These are phyloP conservation scores for Onchidella celtica DNA, from an alignment of 2,888 invertebrate genomes.

Conservation along the genomic window DNA sequence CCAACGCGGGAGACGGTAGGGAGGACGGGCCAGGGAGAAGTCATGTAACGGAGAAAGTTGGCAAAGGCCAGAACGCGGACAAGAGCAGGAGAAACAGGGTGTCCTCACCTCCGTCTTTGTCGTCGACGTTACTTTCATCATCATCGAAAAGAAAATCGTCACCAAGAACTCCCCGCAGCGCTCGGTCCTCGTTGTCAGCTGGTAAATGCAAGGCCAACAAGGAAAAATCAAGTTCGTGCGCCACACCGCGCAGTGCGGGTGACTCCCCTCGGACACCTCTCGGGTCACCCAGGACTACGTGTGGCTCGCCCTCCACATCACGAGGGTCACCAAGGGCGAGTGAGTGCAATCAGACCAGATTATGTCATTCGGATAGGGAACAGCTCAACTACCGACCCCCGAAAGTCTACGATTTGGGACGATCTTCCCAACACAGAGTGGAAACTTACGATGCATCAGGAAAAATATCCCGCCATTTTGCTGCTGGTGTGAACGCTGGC, in stretches of 20 bases:
- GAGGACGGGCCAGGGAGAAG: conserved; percentile 39
- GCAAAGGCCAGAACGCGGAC: neutral
- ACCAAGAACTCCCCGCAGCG: neutral
- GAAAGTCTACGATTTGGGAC: neutral
- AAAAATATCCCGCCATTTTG: neutral
- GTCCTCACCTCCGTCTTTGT: neutral
- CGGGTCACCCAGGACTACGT: conserved; percentile 23
- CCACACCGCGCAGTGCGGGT: neutral
- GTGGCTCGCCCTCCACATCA: conserved; percentile 16
- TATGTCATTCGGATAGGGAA: conserved; percentile 3
- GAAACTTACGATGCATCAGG: neutral
- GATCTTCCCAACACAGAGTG: neutral
- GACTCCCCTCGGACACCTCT: conserved; percentile 26
- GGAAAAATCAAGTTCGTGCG: neutral
- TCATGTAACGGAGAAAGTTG: neutral
- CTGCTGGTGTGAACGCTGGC: neutral
- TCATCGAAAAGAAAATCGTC: neutral
- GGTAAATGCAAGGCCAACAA: neutral
- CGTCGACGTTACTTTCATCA: conserved; percentile 1
- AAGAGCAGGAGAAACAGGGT: neutral
- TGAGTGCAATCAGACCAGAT: neutral
- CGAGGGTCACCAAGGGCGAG: conserved; percentile 7
- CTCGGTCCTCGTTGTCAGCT: neutral
- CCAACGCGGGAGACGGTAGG: neutral
- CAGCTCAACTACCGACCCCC: neutral